Evolutionary conservation across 2,113 vertebrate species (phyloP), one percentile per base, ranked within the genome.

Genomic region (Procavia capensis): DNA sequence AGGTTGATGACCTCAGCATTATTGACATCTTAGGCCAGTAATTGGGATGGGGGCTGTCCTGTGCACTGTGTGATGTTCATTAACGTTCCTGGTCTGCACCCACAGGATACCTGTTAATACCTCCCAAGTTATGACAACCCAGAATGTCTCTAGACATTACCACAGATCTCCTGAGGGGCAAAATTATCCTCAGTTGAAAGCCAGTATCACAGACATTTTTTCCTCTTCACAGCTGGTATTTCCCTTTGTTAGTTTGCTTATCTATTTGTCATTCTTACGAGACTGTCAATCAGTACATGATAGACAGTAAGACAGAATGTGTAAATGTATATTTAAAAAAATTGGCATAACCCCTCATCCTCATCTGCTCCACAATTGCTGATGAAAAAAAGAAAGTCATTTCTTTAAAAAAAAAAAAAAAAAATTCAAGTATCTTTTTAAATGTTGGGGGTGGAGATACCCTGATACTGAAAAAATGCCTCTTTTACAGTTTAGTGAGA

Each of bases 381-480:
- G 8, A 31, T 70, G 20, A 64, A 29, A 80, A 54, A 81, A 92
- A 66, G n/a, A n/a, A n/a, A 45, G 2, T 9, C 25, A 54, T 47
- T 87, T 90, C 6, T 89, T 85, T 89, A 79, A 68, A 50, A 50
- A 50, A 39, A 85, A 94, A 79, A 68, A 50, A 50, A 50, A 39
- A 85, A 94, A 80, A 95, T 25, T 75, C 39, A 93, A 86, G 10
- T 45, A 70, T 64, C 27, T 78, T 82, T 83, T 87, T 64, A 91
- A 80, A 45, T 80, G 29, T 22, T 39, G 4, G 41, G 39, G 85
- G 8, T 90, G 82, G 45, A 83, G 82, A 61, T 91, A 50, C 88
- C 75, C 27, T 88, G 85, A 76, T 92, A 91, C 16, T 86, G 16
- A 91, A 50, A 85, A 93, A 94, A 70, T 82, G 39, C 36, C 59